Conservation (phyloP, 2,113 vertebrate genomes). For the Chinchilla lanigera region DNA sequence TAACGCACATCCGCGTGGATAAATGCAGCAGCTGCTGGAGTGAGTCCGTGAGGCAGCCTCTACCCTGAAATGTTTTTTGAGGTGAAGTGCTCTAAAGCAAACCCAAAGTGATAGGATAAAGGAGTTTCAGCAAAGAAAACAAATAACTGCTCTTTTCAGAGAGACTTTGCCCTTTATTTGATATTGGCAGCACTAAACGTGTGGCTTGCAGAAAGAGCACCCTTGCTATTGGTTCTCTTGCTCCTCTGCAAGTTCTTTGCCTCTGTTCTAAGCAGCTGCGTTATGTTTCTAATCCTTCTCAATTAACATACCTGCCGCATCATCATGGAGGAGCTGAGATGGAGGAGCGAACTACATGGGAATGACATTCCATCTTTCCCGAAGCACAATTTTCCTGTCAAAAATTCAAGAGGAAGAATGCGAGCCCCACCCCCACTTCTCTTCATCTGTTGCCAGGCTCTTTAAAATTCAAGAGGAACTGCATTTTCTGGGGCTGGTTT, state of each 20-base stretch:
- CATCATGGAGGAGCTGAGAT: not conserved
- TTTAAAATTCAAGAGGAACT: constrained; percentile 70
- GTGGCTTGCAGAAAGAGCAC: not conserved
- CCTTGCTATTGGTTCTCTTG: constrained; percentile 70
- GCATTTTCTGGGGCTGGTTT: constrained; percentile 67
- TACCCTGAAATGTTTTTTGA: not conserved
- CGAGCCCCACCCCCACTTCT: constrained; percentile 10
- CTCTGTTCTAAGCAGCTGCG: constrained; percentile 50
- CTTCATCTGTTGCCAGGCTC: constrained; percentile 58
- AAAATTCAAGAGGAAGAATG: constrained; percentile 46
- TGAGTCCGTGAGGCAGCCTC: not conserved
- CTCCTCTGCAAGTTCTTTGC: constrained; percentile 65
- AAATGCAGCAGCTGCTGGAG: not conserved
- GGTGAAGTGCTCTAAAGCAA: constrained; percentile 19
- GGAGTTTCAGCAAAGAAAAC: constrained; percentile 55
- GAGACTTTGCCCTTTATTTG: constrained; percentile 37
- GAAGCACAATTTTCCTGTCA: constrained; percentile 66
- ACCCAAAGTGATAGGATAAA: not conserved
- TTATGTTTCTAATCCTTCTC: constrained; percentile 72
- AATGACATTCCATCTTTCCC: constrained; percentile 55
- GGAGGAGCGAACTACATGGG: constrained; percentile 27
- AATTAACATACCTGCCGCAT: constrained; percentile 46
- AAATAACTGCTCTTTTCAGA: constrained; percentile 39
- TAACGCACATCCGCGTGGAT: not conserved
- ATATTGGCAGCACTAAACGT: constrained; percentile 38